Evolutionary conservation across 2,797 vertebrate genomes (phyloP), one percentile per base, ranked within the genome.

Genomic region (Alfaro cultratus): DNA sequence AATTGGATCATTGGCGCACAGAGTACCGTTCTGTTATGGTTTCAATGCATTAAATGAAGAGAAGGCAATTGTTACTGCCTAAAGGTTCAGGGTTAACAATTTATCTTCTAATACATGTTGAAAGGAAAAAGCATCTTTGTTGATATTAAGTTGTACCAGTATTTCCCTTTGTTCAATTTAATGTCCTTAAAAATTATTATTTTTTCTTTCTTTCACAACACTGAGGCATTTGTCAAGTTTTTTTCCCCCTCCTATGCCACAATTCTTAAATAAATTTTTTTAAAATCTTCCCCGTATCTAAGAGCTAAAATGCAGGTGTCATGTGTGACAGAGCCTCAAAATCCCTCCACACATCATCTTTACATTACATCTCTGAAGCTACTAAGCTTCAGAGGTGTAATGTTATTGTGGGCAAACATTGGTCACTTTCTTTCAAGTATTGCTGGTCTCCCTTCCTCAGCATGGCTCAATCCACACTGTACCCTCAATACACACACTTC

Each of bases 401-500:
- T 12, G 53, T 51, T 76, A 34, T 68, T 60, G 55, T 75, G 51
- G 31, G 47, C 16, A 60, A 74, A 70, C 49, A 15, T 75, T 79
- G 41, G 26, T 29, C 10, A 72, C 29, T 80, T 16, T 51, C 71
- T 49, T 29, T 11, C 60, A 84, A 74, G 70, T 76, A 43, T 45
- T 64, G 74, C 81, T 57, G 55, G 68, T 68, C 34, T 81, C 15
- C 73, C 67, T 77, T 29, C 47, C 67, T 34, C 64, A 86, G 68
- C 47, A 80, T 77, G 7, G 83, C 39, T 84, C 77, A 43, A 49
- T 45, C 72, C 74, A 68, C 64, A 47, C 34, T 76, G 78, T 43
- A 62, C 51, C 60, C 67, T 57, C 77, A 53, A 36, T 77, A 34
- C 64, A 83, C 85, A 75, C 67, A 55, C 72, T 73, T 79, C 46